Percentiles rank a stretch among this genome's conserved stretches.
These are phyloP conservation scores for Stratiomys singularior DNA, from an alignment of 2,888 invertebrate genomes.

Conservation along the genomic window DNA sequence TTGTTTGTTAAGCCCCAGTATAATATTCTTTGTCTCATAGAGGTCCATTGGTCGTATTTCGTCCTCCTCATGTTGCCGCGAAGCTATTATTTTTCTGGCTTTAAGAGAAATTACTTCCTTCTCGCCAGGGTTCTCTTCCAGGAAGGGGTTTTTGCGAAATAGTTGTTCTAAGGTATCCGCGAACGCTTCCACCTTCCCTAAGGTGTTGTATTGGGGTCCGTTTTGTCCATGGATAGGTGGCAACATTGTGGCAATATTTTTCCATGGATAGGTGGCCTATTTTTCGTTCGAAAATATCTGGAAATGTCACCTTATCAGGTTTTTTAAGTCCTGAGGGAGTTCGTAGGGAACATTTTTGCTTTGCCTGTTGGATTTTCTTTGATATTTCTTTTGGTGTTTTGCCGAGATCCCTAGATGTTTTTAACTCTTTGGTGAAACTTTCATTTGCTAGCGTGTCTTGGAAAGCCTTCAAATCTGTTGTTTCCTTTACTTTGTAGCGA, in stretches of 20 bases:
- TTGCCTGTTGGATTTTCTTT: background rate
- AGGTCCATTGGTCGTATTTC: too few relatives aligned
- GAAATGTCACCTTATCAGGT: background rate
- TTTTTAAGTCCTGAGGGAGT: slow-evolving; percentile 1
- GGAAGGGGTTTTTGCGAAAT: background rate
- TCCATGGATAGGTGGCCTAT: background rate
- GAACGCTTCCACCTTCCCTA: background rate
- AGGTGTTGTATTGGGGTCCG: background rate
- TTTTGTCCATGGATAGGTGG: background rate
- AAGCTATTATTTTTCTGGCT: background rate
- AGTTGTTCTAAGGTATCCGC: background rate
- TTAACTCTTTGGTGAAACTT: background rate
- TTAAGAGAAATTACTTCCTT: background rate
- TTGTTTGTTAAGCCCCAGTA: background rate
- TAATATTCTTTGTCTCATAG: background rate
- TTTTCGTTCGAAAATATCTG: background rate
- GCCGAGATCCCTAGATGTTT: background rate
- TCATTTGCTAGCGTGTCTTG: background rate
- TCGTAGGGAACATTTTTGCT: background rate
- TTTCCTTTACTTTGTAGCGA: background rate
- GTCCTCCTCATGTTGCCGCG: too few relatives aligned
- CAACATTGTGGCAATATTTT: background rate
- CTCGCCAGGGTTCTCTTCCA: background rate
- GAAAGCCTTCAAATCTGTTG: slow-evolving; percentile 3
- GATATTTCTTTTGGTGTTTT: background rate